These are phyloP conservation scores for Chorisops tibialis DNA, from an alignment of 2,888 invertebrate species.

Conservation along the genomic window DNA sequence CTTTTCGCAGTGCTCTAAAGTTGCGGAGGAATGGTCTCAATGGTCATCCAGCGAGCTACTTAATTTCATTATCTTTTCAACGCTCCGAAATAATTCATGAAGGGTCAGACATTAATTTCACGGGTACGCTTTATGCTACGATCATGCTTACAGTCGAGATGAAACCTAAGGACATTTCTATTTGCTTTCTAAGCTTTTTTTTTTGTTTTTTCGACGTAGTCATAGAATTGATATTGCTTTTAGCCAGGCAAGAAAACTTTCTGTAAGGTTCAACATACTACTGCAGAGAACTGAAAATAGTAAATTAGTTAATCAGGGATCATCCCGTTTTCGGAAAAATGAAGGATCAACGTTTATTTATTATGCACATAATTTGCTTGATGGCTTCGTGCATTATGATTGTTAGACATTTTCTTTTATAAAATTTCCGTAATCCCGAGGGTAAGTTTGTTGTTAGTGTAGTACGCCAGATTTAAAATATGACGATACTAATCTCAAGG, in stretches of 20 bases:
- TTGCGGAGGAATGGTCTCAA: neutral
- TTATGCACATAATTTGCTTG: neutral
- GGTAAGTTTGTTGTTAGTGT: too few relatives aligned
- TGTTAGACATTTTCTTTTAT: too few relatives aligned
- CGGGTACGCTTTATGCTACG: neutral
- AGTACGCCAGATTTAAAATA: too few relatives aligned
- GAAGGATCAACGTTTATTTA: neutral
- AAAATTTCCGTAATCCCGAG: too few relatives aligned
- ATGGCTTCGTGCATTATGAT: too few relatives aligned
- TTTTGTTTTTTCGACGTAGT: neutral
- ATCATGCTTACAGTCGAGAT: neutral
- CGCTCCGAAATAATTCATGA: slow-evolving; percentile 23
- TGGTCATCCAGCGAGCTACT: slow-evolving; percentile 10
- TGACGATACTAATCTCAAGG: too few relatives aligned
- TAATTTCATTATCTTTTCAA: slow-evolving; percentile 26
- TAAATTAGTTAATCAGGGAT: slow-evolving; percentile 14
- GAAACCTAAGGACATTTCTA: slow-evolving; percentile 15
- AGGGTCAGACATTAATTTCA: slow-evolving; percentile 17
- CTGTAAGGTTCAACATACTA: neutral
- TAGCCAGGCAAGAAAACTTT: neutral
- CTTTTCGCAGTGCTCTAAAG: neutral
- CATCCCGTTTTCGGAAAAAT: neutral
- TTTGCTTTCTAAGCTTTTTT: slow-evolving; percentile 3
- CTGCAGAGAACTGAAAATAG: slow-evolving; percentile 14
- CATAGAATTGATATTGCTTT: neutral